Evolutionary conservation across 2,113 vertebrate genomes (phyloP).

Genomic region (Tupaia tana): DNA sequence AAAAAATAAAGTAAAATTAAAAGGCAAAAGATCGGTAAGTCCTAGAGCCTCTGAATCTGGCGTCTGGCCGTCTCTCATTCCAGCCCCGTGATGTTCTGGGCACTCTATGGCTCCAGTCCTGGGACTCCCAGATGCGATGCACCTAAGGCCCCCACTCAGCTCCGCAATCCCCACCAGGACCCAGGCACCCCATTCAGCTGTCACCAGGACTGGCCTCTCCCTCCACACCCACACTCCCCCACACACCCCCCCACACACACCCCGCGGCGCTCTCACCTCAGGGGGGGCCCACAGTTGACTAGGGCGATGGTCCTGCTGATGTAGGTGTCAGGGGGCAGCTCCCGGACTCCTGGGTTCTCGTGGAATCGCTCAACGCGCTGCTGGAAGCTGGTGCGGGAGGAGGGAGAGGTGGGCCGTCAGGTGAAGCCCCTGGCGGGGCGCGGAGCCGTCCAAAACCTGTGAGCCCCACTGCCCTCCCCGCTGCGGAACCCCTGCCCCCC

Average conservation of each 20-base stretch:
- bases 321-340: constrained; percentile 85
- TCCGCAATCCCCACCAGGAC: too few relatives aligned
- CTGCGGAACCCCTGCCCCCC: rapidly evolving
- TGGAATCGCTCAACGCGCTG: constrained; percentile 93
- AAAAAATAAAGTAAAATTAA: not conserved
- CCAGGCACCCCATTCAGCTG: rapidly evolving
- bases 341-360: constrained; percentile 84
- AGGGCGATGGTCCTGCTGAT: constrained; percentile 89
- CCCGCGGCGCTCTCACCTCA: constrained; percentile 85
- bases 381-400: constrained; percentile 89
- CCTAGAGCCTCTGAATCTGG: not conserved
- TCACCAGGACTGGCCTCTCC: not conserved
- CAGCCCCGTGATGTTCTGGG: not conserved
- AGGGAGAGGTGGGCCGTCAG: rapidly evolving
- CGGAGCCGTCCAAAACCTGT: not conserved
- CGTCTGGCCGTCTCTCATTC: not conserved
- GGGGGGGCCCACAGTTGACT: constrained; percentile 93
- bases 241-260: too few relatives aligned
- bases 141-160: not conserved
- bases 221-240: rapidly evolving
- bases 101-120: not conserved
- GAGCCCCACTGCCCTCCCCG: too few relatives aligned
- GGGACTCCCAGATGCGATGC: not conserved
- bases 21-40: not conserved
- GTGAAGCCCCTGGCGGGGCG: not conserved